Evolutionary conservation across 2,113 vertebrate genomes (phyloP).

Genomic region (Saguinus imperator): DNA sequence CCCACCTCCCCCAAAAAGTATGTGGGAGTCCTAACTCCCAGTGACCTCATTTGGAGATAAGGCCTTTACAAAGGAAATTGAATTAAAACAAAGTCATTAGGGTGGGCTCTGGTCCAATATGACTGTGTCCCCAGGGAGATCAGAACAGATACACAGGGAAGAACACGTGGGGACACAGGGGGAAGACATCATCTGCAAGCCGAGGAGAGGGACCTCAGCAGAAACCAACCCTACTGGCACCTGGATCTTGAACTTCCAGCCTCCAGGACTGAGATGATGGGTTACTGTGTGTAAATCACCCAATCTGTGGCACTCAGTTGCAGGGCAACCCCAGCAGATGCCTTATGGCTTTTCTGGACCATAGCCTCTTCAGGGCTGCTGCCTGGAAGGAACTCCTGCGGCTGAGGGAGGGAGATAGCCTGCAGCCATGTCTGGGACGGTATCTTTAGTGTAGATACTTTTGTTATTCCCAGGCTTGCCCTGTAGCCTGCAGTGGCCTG

Average conservation of each 20-base stretch:
- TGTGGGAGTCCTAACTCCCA: neutral
- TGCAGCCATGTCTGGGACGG: too few species aligned
- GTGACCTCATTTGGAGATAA: neutral
- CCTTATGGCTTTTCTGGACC: neutral
- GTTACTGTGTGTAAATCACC: too few species aligned
- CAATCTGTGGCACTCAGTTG: rapidly evolving
- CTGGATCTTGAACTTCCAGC: neutral
- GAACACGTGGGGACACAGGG: rapidly evolving
- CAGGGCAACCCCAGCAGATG: neutral
- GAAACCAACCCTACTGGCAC: rapidly evolving
- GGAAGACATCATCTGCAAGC: rapidly evolving
- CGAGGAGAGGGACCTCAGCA: neutral
- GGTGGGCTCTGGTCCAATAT: neutral
- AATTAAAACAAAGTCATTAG: neutral
- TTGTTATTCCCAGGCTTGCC: neutral
- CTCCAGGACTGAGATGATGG: neutral
- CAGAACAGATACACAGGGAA: neutral
- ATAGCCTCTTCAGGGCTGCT: too few species aligned
- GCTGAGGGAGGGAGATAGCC: too few species aligned
- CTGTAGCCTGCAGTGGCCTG: neutral
- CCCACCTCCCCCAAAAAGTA: neutral
- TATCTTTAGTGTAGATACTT: neutral
- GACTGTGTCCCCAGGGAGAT: neutral
- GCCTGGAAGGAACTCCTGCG: neutral
- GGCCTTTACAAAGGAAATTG: neutral